Percentiles rank a stretch among this genome's conserved stretches.
phyloP scores from a whole-genome alignment of 2,797 vertebrate species.

The Arrhamphus sclerolepis region DNA sequence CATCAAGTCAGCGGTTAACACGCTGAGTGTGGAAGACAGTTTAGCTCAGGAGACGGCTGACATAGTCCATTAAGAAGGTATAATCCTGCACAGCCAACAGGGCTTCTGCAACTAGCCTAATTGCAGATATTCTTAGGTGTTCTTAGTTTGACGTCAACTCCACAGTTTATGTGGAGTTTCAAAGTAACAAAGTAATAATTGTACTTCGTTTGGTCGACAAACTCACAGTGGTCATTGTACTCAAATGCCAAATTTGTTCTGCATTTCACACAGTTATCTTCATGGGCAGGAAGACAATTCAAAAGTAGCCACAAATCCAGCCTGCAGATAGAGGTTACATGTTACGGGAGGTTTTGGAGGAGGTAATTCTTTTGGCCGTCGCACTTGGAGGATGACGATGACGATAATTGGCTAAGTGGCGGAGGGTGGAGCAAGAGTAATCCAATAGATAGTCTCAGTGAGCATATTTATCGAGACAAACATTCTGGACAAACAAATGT shows the following conservation, averaged over 20 bases:
- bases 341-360: conserved; percentile 59
- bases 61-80: conserved; percentile 31
- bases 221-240: neutral
- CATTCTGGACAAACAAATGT: conserved; percentile 37
- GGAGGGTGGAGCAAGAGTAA: conserved; percentile 58
- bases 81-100: conserved; percentile 44
- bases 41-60: conserved; percentile 35
- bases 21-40: conserved; percentile 2
- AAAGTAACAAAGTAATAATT: too few species aligned
- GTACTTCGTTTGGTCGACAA: neutral
- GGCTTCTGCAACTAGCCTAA: conserved; percentile 32
- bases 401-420: conserved; percentile 76
- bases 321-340: conserved; percentile 40
- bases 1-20: neutral
- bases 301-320: conserved; percentile 40
- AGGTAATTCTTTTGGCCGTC: conserved; percentile 54
- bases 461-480: conserved; percentile 64
- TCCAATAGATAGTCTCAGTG: conserved; percentile 76
- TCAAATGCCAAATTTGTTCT: neutral
- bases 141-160: conserved; percentile 24
- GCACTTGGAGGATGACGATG: conserved; percentile 58
- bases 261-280: conserved; percentile 1
- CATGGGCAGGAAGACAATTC: conserved; percentile 20
- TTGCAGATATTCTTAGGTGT: conserved; percentile 38
- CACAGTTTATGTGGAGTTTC: too few species aligned